Conservation (phyloP, 2,888 invertebrate genomes). For the Synanthedon tipuliformis region DNA sequence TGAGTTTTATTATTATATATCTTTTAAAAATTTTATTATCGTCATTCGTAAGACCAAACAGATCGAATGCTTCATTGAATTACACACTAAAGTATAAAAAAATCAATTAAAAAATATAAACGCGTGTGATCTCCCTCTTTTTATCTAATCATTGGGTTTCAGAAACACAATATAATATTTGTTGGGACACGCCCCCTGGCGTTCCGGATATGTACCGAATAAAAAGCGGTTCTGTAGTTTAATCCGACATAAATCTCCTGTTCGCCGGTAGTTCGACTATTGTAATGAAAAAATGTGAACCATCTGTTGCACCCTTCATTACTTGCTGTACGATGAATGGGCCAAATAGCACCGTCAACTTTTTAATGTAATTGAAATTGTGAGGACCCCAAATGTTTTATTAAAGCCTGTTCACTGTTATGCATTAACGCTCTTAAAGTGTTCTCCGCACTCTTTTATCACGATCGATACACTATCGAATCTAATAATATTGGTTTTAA, state of each 20-base stretch:
- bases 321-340: constrained; percentile 47
- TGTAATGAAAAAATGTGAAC: constrained; percentile 63
- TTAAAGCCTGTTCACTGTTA: constrained; percentile 38
- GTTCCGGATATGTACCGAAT: constrained; percentile 56
- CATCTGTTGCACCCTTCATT: constrained; percentile 70
- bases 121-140: constrained; percentile 7
- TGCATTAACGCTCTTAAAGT: constrained; percentile 34
- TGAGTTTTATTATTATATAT: too few relatives aligned
- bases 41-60: not conserved
- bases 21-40: too few relatives aligned
- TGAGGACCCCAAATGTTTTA: constrained; percentile 58
- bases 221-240: constrained; percentile 53
- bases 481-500: not conserved
- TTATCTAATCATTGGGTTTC: constrained; percentile 32
- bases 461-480: not conserved
- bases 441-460: constrained; percentile 6
- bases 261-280: constrained; percentile 47
- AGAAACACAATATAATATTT: constrained; percentile 46
- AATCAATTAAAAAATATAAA: constrained; percentile 4
- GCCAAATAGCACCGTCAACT: constrained; percentile 54
- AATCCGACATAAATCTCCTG: constrained; percentile 64
- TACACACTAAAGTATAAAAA: constrained; percentile 6
- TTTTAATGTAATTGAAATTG: constrained; percentile 67
- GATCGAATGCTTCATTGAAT: not conserved
- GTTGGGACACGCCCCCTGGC: constrained; percentile 49